Conservation (phyloP, 2,113 vertebrate species). For the Carollia perspicillata region DNA sequence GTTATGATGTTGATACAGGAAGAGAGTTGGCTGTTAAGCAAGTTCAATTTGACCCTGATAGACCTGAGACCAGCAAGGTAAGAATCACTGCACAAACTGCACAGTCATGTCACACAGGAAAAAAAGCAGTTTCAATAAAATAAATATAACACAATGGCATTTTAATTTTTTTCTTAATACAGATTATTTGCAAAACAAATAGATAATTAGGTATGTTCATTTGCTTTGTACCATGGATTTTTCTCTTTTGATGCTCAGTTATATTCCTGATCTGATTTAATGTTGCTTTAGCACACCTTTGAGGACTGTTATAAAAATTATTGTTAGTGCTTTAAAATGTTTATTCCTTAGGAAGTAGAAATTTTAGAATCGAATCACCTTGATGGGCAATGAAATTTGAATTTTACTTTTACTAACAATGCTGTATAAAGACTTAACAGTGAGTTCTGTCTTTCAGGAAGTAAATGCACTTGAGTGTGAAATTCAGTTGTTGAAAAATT, state of each 20-base stretch:
- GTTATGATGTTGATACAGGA: conserved; percentile 96
- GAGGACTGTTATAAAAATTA: background rate
- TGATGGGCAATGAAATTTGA: background rate
- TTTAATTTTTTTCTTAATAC: background rate
- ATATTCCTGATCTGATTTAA: background rate
- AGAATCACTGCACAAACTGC: conserved; percentile 23
- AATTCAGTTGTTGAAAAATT: conserved; percentile 98
- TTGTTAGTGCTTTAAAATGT: conserved; percentile 2
- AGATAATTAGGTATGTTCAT: background rate
- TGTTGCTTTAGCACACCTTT: background rate
- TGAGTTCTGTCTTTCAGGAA: conserved; percentile 84
- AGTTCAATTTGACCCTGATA: conserved; percentile 98
- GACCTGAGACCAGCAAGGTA: conserved; percentile 98
- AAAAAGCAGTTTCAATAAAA: background rate
- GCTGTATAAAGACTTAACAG: conserved; percentile 21
- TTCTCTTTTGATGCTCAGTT: conserved; percentile 1
- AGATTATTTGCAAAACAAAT: conserved; percentile 34
- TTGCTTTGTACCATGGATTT: background rate
- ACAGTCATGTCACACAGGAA: background rate
- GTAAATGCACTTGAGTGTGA: conserved; percentile 98
- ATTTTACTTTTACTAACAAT: background rate
- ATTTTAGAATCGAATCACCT: conserved; percentile 41
- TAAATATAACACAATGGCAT: background rate
- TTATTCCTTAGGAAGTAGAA: background rate
- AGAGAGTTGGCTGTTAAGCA: conserved; percentile 98